Evolutionary conservation across 2,888 invertebrate genomes (phyloP), one percentile per base, ranked within the genome.

Genomic region (Clistopyga incitator): DNA sequence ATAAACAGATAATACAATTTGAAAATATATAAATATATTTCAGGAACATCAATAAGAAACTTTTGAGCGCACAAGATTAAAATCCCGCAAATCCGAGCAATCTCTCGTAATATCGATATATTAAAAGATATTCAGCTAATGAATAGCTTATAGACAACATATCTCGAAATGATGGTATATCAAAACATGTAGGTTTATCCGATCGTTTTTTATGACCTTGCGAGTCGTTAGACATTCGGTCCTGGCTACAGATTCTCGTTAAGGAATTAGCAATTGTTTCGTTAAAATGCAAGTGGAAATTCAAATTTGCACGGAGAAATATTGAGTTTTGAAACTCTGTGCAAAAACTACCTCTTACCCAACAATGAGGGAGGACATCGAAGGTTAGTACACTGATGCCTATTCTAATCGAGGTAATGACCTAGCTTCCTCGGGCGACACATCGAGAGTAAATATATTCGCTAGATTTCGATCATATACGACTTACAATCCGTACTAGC

Each of bases 401-500:
- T 84, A 84, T 47, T 83, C 64, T 75, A 81, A 65, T 81, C 64
- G 71, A 81, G 71, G 59, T 78, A 84, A 82, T 79, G 79, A 68
- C 71, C 79, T 83, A 81, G 23, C 3, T 74, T 75, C 59, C 59
- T 78, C 64, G 76, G 18, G 52, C 52, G 25, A 34, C 38, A 65
- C 65, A 77, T 38, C 65, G 47, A 67, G 25, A 15, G 23, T 47
- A 71, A 65, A 64, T 64, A 75, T 61, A 59, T 45, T 81, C 70
- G 70, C 65, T 78, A 79, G 47, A 76, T 71, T 64, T 76, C 64
- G 64, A 72, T 74, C 34, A 56, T 61, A 29, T 15, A 84, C 76
- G 89, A 92, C 92, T 92, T 92, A 92, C 92, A 92, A 89, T 92
- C 92, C 79, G 92, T 91, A 90, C 92, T 92, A 91, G 92, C 90